phyloP scores from a whole-genome alignment of 2,888 invertebrate species.

The Pecten maximus region DNA sequence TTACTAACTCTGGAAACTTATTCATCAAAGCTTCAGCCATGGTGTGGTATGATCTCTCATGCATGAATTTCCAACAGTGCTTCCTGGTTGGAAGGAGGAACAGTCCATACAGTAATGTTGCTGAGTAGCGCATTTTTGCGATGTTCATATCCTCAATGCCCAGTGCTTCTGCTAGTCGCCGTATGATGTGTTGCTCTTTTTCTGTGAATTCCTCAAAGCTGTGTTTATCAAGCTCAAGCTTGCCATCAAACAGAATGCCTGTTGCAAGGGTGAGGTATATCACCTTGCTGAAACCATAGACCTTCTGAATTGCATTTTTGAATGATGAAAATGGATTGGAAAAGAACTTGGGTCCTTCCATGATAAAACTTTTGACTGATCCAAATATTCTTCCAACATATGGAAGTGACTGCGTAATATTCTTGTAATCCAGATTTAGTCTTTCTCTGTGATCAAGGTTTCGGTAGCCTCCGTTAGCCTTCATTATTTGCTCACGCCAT shows the following conservation, averaged over 20 bases:
- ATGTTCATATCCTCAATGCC: conserved; percentile 53
- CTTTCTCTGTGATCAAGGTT: conserved; percentile 8
- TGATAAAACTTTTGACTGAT: conserved; percentile 56
- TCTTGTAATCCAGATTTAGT: conserved; percentile 19
- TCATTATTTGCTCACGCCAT: conserved; percentile 9
- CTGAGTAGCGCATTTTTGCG: conserved; percentile 60
- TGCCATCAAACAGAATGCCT: conserved; percentile 58
- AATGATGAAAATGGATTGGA: conserved; percentile 54
- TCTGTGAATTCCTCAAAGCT: conserved; percentile 56
- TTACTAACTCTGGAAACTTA: conserved; percentile 47
- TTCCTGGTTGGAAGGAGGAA: conserved; percentile 56
- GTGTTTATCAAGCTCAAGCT: conserved; percentile 57
- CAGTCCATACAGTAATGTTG: conserved; percentile 57
- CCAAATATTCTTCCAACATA: conserved; percentile 55
- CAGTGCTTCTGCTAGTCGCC: conserved; percentile 53
- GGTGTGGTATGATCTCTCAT: conserved; percentile 55
- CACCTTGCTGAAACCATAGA: conserved; percentile 58
- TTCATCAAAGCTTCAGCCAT: conserved; percentile 55
- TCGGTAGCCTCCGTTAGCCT: background rate
- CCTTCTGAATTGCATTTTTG: conserved; percentile 58
- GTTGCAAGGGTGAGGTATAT: conserved; percentile 58
- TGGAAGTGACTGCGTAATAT: conserved; percentile 38
- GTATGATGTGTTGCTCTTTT: conserved; percentile 54
- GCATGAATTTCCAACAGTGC: conserved; percentile 56
- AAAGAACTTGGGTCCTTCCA: conserved; percentile 59